Base-by-base conservation (phyloP, 2,888 invertebrate genomes). In the Drosophila borealis region DNA sequence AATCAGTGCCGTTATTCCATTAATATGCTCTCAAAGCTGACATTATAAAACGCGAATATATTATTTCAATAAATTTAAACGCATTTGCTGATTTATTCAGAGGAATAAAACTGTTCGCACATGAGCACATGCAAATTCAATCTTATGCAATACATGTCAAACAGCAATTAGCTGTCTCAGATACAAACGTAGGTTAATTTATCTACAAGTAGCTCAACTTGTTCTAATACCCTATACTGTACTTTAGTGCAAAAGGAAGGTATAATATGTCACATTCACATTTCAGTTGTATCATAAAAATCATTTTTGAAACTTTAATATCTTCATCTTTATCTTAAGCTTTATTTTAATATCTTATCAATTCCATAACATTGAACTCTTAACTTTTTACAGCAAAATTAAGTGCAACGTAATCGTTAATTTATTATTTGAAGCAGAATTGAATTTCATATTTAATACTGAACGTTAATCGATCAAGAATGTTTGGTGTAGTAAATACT, bases 1-100 rank as follows among this genome's bases (percentile, higher is more conserved):
- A 74, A 72, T 67, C 67, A 72, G 57, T 42, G 33, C 29, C 11
- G 10, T 41, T 57, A 14, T 55, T 37, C 36, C 34, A 51, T 66
- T 59, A 66, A 76, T 60, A 33, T 9, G 46, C 34, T 44, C 29
- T 5, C 25, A 41, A 54, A 37, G 17, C 45, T 34, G 45, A 36
- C 51, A 33, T 37, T 13, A 37, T 59, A 29, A 9, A 57, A 41
- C 8, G 2, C 14, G 19, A 10, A 46, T 71, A 39, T 19, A 53
- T 45, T 25, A 36, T 14, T 21, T 25, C 4, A 21, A n/a, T 13
- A 11, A 2, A 34, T 48, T 46, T n/a, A 17, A 41, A 60, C 25
- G 5, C 17, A 1, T 8, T 33, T n/a, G 14, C 36, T 14, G 36
- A 44, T 10, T 19, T 42, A 36, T 50, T 36, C 19, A 55, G 3